Percentiles rank a stretch among this genome's conserved stretches.
These are phyloP conservation scores for Microcebus griseorufus DNA, from an alignment of 2,113 vertebrate species.

Conservation along the genomic window DNA sequence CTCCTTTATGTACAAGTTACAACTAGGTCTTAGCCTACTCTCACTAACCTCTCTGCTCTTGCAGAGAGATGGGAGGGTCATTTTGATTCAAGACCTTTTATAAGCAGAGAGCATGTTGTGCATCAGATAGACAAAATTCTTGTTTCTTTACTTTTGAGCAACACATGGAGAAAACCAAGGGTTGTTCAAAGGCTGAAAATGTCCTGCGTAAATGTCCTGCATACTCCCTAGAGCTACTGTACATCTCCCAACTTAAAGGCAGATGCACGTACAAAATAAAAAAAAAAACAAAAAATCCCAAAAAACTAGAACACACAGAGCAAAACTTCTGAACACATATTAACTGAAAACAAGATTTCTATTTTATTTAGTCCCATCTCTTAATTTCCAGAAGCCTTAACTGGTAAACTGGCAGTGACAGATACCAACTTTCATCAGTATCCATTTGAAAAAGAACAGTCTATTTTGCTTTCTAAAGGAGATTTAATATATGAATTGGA, in stretches of 20 bases:
- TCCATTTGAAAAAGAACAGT: neutral
- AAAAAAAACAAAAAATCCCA: neutral
- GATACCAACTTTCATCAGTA: neutral
- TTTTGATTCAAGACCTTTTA: neutral
- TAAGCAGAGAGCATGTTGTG: neutral
- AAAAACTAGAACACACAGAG: neutral
- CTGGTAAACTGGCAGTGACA: neutral
- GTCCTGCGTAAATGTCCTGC: neutral
- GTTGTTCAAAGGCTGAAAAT: neutral
- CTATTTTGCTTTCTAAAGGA: conserved; percentile 8
- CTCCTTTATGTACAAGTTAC: neutral
- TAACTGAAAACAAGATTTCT: neutral
- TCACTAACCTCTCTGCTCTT: neutral
- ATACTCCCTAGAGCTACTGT: neutral
- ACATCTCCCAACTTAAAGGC: neutral
- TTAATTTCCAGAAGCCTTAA: neutral
- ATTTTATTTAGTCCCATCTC: neutral
- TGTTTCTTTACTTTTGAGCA: neutral
- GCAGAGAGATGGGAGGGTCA: neutral
- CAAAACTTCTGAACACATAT: neutral
- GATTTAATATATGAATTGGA: neutral
- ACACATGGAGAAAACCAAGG: neutral
- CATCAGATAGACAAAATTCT: neutral
- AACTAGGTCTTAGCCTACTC: neutral
- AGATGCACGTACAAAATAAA: neutral